Base-by-base conservation (phyloP, 1,140 invertebrate genomes). In the Homarus americanus region DNA sequence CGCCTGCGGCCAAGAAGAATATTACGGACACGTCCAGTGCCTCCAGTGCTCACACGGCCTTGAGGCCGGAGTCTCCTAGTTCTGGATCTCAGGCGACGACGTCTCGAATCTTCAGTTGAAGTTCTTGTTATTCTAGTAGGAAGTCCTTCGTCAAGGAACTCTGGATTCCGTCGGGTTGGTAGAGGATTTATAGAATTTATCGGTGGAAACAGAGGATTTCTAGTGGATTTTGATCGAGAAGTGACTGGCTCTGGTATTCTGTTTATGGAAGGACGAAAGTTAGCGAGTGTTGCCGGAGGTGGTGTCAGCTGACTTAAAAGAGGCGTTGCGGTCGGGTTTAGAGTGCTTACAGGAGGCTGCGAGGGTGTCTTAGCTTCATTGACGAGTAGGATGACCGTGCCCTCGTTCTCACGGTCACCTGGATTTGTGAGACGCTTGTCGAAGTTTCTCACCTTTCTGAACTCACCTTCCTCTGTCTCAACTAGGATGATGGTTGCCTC, bases 241-340 rank as follows among this genome's bases (percentile, higher is more conserved):
- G 24, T 17, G 7, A 24, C 36, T 28, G 38, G 4, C 10, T 73
- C 34, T 28, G 66, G 32, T 28, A 20, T 73, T 69, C 7, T 36
- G 38, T 38, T 75, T 32, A 28, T 73, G n/a, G 3, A n/a, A 36
- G 36, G 66, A 36, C 32, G 53, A 17, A 72, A 32, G 2, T 36
- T 24, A 32, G 15, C 53, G 32, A 38, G 15, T 20, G 73, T 40
- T 15, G 9, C 3, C 17, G 40, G 44, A 36, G 66, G 80, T 32
- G 66, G 17, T 75, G 63, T 44, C n/a, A 72, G 79, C 40, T 72
- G 87, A 36, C 24, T 75, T 49, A 79, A 38, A 20, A 78, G 72
- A 3, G 28, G 15, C 58, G 32, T 38, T 34, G 72, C 12, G 24
- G 44, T 32, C 28, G 83, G 83, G 24, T 76, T 49, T 32, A 86